These are phyloP conservation scores for Psilanteris sp. DNA, from an alignment of 1,140 invertebrate genomes.

Conservation along the genomic window DNA sequence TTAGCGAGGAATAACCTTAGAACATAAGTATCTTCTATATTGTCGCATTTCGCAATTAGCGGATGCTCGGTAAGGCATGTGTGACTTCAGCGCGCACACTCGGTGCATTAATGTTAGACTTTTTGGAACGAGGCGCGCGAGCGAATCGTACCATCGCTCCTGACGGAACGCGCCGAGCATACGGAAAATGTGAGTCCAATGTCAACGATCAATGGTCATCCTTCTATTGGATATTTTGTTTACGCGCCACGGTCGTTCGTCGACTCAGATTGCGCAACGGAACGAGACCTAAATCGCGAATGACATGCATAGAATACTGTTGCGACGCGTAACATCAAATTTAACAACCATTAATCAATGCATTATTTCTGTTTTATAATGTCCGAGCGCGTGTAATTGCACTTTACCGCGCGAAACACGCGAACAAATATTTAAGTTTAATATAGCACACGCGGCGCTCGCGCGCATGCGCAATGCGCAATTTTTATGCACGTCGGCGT, in stretches of 20 bases:
- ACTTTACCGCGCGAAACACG: too few relatives aligned
- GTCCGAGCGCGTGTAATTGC: too few relatives aligned
- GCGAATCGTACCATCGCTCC: slow-evolving; percentile 28
- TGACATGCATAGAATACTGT: background rate
- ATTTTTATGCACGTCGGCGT: too few relatives aligned
- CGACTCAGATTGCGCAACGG: slow-evolving; percentile 36
- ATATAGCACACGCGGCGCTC: too few relatives aligned
- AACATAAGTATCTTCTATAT: slow-evolving; percentile 63
- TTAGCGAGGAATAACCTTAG: slow-evolving; percentile 55
- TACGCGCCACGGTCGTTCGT: slow-evolving; percentile 35
- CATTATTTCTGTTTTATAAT: background rate
- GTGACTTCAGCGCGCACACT: slow-evolving; percentile 53
- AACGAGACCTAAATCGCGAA: slow-evolving; percentile 28
- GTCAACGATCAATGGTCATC: slow-evolving; percentile 39
- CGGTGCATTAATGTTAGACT: slow-evolving; percentile 48
- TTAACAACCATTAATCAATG: too few relatives aligned
- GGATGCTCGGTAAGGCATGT: slow-evolving; percentile 55
- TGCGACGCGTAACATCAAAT: background rate
- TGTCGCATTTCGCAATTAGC: slow-evolving; percentile 72
- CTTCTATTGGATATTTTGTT: slow-evolving; percentile 32
- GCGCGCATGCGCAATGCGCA: too few relatives aligned
- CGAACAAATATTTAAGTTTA: too few relatives aligned
- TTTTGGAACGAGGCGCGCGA: slow-evolving; percentile 28
- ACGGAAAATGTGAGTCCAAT: slow-evolving; percentile 59
- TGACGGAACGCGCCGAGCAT: slow-evolving; percentile 30